phyloP scores from a whole-genome alignment of 2,888 invertebrate species.

The Polydrusus pterygomalis region DNA sequence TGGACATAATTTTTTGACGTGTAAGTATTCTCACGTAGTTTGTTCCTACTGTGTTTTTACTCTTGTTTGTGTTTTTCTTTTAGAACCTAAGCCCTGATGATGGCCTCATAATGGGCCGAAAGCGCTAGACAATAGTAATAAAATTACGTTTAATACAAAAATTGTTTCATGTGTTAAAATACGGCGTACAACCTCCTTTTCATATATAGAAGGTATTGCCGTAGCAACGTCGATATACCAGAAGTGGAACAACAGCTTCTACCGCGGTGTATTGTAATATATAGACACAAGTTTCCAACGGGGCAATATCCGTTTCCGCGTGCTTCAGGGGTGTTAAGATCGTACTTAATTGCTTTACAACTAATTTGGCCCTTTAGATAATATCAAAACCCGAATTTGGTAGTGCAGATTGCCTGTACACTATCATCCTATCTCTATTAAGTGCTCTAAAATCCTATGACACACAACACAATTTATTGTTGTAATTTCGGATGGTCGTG shows the following conservation, averaged over 20 bases:
- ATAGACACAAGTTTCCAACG: constrained; percentile 20
- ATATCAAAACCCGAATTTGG: constrained; percentile 40
- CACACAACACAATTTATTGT: background rate
- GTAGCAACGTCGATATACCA: too few species aligned
- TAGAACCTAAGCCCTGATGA: too few species aligned
- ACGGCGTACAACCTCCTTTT: too few species aligned
- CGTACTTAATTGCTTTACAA: constrained; percentile 41
- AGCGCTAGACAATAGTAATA: too few species aligned
- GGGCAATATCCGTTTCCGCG: constrained; percentile 29
- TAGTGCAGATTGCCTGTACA: constrained; percentile 34
- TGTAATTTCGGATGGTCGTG: background rate
- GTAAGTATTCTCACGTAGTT: too few species aligned
- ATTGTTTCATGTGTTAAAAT: too few species aligned
- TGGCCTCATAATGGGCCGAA: too few species aligned
- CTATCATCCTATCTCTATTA: constrained; percentile 15
- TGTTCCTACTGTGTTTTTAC: too few species aligned
- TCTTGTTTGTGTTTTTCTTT: too few species aligned
- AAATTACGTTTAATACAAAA: too few species aligned
- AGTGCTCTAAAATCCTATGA: background rate
- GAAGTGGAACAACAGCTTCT: background rate
- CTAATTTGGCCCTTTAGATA: constrained; percentile 47
- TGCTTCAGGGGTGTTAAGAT: constrained; percentile 27
- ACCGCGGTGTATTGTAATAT: constrained; percentile 1
- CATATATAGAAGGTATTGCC: too few species aligned
- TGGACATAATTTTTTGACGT: too few species aligned